These are phyloP conservation scores for Echinarachnius parma DNA, from an alignment of 53 echinoderm and acorn worm genomes.

Conservation along the genomic window DNA sequence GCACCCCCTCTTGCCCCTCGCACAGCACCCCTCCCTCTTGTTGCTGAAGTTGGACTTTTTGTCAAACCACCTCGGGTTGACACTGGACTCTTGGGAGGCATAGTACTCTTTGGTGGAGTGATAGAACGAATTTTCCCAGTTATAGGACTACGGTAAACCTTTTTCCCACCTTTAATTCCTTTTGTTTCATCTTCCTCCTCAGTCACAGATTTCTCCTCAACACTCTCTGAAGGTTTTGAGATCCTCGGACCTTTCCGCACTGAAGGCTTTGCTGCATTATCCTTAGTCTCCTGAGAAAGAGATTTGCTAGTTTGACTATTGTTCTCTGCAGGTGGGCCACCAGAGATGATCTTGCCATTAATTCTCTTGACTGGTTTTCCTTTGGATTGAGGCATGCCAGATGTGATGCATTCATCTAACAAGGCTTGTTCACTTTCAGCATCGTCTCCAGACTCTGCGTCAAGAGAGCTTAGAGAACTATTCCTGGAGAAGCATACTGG, in stretches of 20 bases:
- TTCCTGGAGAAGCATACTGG: conserved; percentile 98
- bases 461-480: conserved; percentile 96
- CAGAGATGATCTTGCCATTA: conserved; percentile 37
- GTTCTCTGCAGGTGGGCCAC: conserved; percentile 18
- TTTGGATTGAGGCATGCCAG: conserved; percentile 83
- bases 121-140: conserved; percentile 63
- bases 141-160: conserved; percentile 84
- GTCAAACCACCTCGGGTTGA: conserved; percentile 45
- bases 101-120: conserved; percentile 59
- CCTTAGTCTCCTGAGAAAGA: conserved; percentile 38
- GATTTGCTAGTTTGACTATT: too few relatives aligned
- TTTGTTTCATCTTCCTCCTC: conserved; percentile 61
- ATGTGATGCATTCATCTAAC: conserved; percentile 89
- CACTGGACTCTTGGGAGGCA: conserved; percentile 43
- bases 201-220: conserved; percentile 39
- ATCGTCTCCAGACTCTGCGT: conserved; percentile 81
- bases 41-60: conserved; percentile 41
- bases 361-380: conserved; percentile 35
- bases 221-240: conserved; percentile 70
- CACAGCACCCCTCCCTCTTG: conserved; percentile 34
- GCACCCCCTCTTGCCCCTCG: conserved; percentile 36
- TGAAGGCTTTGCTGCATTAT: conserved; percentile 45
- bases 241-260: conserved; percentile 72
- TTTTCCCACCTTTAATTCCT: conserved; percentile 79
- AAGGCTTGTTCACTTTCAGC: conserved; percentile 88